These are phyloP conservation scores for Octonoba sinensis DNA, from an alignment of 2,888 invertebrate genomes.

Conservation along the genomic window DNA sequence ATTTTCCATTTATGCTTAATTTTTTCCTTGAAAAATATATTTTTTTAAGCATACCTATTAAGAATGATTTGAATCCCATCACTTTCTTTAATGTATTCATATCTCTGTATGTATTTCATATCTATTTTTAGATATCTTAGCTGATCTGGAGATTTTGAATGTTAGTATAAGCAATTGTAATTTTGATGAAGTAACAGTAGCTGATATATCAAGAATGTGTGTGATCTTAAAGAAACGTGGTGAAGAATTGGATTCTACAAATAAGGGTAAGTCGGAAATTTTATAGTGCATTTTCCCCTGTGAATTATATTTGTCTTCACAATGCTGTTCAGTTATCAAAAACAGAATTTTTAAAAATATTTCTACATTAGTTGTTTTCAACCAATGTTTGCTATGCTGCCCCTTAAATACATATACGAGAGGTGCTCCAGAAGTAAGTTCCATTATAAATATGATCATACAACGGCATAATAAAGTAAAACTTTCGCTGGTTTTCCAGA, in stretches of 20 bases:
- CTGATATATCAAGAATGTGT: slow-evolving; percentile 49
- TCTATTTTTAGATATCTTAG: slow-evolving; percentile 32
- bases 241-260: slow-evolving; percentile 39
- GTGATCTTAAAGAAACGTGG: slow-evolving; percentile 46
- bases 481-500: too few relatives aligned
- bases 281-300: too few relatives aligned
- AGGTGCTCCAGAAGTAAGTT: too few relatives aligned
- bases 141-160: slow-evolving; percentile 56
- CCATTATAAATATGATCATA: too few relatives aligned
- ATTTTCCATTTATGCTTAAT: too few relatives aligned
- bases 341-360: neutral
- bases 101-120: neutral
- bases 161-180: slow-evolving; percentile 52
- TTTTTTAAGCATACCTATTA: too few relatives aligned
- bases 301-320: neutral
- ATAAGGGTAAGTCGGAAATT: slow-evolving; percentile 36
- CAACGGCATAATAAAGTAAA: too few relatives aligned
- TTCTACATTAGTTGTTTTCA: neutral
- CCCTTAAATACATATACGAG: too few relatives aligned
- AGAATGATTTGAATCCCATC: neutral
- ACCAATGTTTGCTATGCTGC: too few relatives aligned
- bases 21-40: too few relatives aligned
- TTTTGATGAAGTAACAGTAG: slow-evolving; percentile 42
- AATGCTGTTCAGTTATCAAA: neutral
- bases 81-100: neutral